Evolutionary conservation across 35 echinoderm and acorn worm species (phyloP), one percentile per base, ranked within the genome.

Genomic region (Anneissia japonica): DNA sequence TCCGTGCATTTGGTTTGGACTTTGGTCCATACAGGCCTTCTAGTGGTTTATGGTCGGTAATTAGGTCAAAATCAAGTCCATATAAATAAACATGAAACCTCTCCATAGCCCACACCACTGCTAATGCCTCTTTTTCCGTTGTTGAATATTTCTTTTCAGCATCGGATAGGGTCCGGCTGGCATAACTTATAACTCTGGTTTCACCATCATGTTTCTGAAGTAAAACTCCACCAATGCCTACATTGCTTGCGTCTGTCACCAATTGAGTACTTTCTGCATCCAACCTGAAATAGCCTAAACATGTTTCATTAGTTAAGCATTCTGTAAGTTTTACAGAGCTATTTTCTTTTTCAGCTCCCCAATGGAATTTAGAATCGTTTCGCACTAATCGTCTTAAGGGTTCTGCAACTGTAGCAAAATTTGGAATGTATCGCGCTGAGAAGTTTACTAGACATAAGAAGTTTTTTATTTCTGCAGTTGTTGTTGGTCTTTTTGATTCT

Each of bases 11-110:
- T 30, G 88, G 88, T 37, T 35, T 37, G 9, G 84, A 72, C 46
- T 64, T 91, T 81, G 51, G 26, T 16, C 87, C 46, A 90, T 90
- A 89, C 80, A 93, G 39, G 30, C 89, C 84, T 78, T 93, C 88
- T 11, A 93, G 84, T 80, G 83, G 92, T 64, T 93, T 93, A 83
- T 86, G 92, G 39, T 93, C 88, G 41, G 92, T 90, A 6, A 89
- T 36, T 6, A 93, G n/a, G 39, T 82, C 83, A 82, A 93, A 90
- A 0, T 93, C 77, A 31, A 91, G 76, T 55, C 85, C 77, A 72
- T 93, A 90, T 29, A 93, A 56, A 45, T 90, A 93, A n/a, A 90
- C 74, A 35, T 93, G 92, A 86, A 90, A 90, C 39, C 84, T 85
- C 33, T 93, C 83, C 36, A 76, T 90, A n/a, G 82, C 87, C 83